phyloP scores from a whole-genome alignment of 1,140 invertebrate genomes.

The Pygmarrhopalites habei region DNA sequence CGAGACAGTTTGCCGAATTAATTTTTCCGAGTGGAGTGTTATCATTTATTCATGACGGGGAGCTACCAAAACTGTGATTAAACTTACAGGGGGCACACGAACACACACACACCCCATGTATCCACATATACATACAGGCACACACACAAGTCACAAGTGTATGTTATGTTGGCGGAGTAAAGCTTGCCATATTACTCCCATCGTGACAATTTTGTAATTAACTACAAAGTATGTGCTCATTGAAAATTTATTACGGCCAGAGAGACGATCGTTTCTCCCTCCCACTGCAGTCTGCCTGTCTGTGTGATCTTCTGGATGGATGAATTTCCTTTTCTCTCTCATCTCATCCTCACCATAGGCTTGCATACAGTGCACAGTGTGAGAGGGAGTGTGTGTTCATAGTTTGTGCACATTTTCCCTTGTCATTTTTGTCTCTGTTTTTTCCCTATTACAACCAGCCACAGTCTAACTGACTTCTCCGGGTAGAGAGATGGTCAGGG shows the following conservation, averaged over 20 bases:
- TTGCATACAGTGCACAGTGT: no score
- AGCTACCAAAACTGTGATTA: slow-evolving; percentile 40
- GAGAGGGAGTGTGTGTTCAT: no score
- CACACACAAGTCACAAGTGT: no score
- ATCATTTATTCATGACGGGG: slow-evolving; percentile 40
- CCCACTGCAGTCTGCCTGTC: neutral
- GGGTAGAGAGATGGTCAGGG: no score
- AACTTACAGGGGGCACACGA: slow-evolving; percentile 37
- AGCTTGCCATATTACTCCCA: slow-evolving; percentile 36
- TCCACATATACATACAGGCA: neutral
- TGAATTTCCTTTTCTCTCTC: slow-evolving; percentile 14
- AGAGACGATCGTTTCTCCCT: slow-evolving; percentile 12
- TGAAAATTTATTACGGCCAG: slow-evolving; percentile 37
- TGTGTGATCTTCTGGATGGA: slow-evolving; percentile 21
- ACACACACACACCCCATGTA: no score
- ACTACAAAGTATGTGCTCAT: slow-evolving; percentile 39
- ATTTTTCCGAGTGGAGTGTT: slow-evolving; percentile 40
- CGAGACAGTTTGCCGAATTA: slow-evolving; percentile 40
- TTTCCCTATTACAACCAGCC: no score
- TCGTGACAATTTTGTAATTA: slow-evolving; percentile 40
- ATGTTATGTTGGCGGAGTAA: no score
- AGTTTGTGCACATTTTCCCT: no score
- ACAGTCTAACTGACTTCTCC: no score
- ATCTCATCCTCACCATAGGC: neutral
- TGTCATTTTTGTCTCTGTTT: no score